Conservation (phyloP, 1,140 invertebrate genomes). For the Listronotus bonariensis region DNA sequence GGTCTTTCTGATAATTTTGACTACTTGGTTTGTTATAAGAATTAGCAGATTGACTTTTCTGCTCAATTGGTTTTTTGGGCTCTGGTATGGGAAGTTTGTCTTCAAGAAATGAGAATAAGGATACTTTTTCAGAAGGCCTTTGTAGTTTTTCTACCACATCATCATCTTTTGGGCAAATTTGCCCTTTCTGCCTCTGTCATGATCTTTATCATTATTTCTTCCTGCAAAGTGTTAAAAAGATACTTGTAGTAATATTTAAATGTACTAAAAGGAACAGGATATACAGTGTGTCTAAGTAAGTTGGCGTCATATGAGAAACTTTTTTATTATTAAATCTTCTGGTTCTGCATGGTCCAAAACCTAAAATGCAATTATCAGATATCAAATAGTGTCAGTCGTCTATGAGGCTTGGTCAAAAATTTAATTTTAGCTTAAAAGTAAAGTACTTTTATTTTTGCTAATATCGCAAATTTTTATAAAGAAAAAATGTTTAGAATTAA, state of each 20-base stretch:
- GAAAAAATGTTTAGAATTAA: no score
- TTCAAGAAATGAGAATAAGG: slow-evolving; percentile 85
- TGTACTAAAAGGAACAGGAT: no score
- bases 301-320: no score
- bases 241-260: background rate
- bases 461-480: no score
- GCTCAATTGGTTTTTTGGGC: slow-evolving; percentile 5
- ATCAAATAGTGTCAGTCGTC: no score
- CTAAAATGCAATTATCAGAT: no score
- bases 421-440: no score
- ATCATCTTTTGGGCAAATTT: slow-evolving; percentile 51
- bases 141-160: slow-evolving; percentile 64
- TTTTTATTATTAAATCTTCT: no score
- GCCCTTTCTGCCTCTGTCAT: slow-evolving; percentile 53
- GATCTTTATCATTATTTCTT: slow-evolving; percentile 51
- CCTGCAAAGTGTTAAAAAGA: slow-evolving; percentile 4
- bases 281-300: no score
- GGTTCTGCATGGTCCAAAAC: no score
- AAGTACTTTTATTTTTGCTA: no score
- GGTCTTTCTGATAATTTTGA: slow-evolving; percentile 27
- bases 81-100: slow-evolving; percentile 72
- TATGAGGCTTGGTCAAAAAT: no score
- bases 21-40: slow-evolving; percentile 21
- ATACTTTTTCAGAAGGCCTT: slow-evolving; percentile 83
- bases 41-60: slow-evolving; percentile 8